Evolutionary conservation across 1,140 invertebrate species (phyloP).

Genomic region (Hirudo medicinalis): DNA sequence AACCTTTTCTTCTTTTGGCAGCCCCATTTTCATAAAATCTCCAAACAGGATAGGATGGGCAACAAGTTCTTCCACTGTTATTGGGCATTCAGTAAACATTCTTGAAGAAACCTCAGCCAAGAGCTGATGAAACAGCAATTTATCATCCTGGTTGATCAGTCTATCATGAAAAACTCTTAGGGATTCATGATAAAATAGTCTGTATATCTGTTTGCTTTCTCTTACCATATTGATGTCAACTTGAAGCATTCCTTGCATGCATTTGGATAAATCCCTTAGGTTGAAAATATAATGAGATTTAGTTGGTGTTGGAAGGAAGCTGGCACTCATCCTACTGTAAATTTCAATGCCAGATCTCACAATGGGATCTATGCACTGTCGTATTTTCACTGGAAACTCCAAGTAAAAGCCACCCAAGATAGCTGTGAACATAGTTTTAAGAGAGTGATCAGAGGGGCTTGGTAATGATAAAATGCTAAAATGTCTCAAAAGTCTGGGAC

Average conservation of each 20-base stretch:
- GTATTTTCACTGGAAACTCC: conserved; percentile 44
- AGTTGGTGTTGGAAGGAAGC: conserved; percentile 41
- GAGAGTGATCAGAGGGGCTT: conserved; percentile 39
- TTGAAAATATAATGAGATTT: conserved; percentile 44
- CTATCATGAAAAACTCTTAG: conserved; percentile 42
- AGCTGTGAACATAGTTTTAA: conserved; percentile 45
- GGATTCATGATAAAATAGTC: conserved; percentile 41
- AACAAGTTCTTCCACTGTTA: conserved; percentile 26
- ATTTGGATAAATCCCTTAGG: conserved; percentile 42
- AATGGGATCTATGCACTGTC: conserved; percentile 37
- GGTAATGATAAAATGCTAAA: conserved; percentile 42
- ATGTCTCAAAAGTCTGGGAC: conserved; percentile 39
- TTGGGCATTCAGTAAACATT: conserved; percentile 38
- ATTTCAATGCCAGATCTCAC: conserved; percentile 41
- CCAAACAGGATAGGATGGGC: conserved; percentile 41
- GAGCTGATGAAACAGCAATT: conserved; percentile 38
- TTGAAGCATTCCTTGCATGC: conserved; percentile 41
- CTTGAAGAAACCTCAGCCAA: conserved; percentile 39
- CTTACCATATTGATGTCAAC: conserved; percentile 36
- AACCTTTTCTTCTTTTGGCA: conserved; percentile 33
- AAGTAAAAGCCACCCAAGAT: conserved; percentile 60
- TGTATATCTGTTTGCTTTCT: conserved; percentile 36
- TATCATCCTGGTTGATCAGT: conserved; percentile 41
- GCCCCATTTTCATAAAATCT: conserved; percentile 40
- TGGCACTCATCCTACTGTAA: conserved; percentile 40